These are phyloP conservation scores for Luidia sarsii DNA, from an alignment of 53 echinoderm and acorn worm species.

Conservation along the genomic window DNA sequence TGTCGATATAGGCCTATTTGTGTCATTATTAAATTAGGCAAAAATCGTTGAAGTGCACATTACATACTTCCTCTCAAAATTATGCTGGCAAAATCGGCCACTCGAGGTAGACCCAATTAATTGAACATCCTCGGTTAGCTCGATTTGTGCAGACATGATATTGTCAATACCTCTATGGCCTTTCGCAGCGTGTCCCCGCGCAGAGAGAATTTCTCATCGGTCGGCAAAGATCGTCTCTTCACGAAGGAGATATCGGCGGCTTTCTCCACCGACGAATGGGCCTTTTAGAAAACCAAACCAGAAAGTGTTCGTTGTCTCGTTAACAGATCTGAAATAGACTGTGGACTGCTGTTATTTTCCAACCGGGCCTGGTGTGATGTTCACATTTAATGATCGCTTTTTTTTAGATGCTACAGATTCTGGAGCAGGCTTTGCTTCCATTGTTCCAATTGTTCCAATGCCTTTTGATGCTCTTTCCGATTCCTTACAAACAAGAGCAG, in stretches of 20 bases:
- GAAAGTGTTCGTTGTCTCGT: neutral
- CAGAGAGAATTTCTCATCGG: slow-evolving; percentile 74
- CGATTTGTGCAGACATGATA: neutral
- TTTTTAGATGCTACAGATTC: neutral
- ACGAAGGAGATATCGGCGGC: slow-evolving; percentile 81
- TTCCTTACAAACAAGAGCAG: too few species aligned
- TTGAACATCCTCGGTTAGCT: neutral
- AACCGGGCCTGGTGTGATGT: neutral
- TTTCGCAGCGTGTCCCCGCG: too few species aligned
- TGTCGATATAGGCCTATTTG: neutral
- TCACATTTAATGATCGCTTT: neutral
- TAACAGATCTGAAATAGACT: neutral
- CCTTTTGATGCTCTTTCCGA: neutral
- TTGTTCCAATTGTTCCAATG: neutral
- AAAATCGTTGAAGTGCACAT: neutral
- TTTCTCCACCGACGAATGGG: slow-evolving; percentile 83
- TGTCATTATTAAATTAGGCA: neutral
- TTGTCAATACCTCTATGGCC: slow-evolving; percentile 67
- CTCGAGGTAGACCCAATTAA: neutral
- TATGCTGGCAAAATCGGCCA: neutral
- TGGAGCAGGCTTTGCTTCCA: neutral
- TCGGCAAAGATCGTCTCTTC: slow-evolving; percentile 64
- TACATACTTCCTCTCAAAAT: neutral
- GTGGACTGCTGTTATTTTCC: neutral
- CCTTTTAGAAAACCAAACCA: slow-evolving; percentile 36